Evolutionary conservation across 1,140 invertebrate species (phyloP), one percentile per base, ranked within the genome.

Genomic region (Akabosia matsudoensis): DNA sequence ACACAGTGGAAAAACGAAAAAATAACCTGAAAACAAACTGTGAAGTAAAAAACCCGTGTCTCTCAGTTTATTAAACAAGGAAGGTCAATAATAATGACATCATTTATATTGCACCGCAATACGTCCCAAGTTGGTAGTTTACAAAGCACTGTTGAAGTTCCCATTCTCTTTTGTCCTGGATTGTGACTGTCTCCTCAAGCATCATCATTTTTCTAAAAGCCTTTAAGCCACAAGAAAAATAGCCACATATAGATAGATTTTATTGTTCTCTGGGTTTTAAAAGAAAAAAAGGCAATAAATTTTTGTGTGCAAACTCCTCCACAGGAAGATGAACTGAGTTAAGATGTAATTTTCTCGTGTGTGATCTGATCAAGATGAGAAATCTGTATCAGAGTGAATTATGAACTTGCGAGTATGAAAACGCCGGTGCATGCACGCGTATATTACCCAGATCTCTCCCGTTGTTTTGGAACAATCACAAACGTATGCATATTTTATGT

Each of bases 41-140:
- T 45, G 18, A 45, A 18, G 37, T 45, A 10, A 45, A 45, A 45
- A 10, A 7, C 37, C 37, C 7, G 18, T 45, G 18, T 4, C 4
- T 56, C 7, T 4, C 54, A 7, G 54, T 10, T 45, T 24, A 61
- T 67, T 67, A 67, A 67, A 67, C 10, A 2, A 31, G 26, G 1
- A 67, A 67, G 61, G 61, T 67, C 61, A 67, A 31, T 67, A 31
- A 31, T 67, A 67, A 67, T 67, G 61, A 31, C 61, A 31, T 67
- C 28, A 67, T 67, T 31, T 67, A 67, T 67, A 67, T 67, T 67
- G 28, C 61, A 31, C 24, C 61, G 28, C 61, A 67, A 67, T 67
- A 67, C n/a, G 61, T 67, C 61, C 61, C 61, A 10, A 67, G 61
- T 16, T 67, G 61, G 3, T 67, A 67, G 3, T 67, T 67, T 61